Percentiles rank a stretch among this genome's conserved stretches.
Conservation (phyloP, 2,888 invertebrate species). For the Hypselothyrea guttata region DNA sequence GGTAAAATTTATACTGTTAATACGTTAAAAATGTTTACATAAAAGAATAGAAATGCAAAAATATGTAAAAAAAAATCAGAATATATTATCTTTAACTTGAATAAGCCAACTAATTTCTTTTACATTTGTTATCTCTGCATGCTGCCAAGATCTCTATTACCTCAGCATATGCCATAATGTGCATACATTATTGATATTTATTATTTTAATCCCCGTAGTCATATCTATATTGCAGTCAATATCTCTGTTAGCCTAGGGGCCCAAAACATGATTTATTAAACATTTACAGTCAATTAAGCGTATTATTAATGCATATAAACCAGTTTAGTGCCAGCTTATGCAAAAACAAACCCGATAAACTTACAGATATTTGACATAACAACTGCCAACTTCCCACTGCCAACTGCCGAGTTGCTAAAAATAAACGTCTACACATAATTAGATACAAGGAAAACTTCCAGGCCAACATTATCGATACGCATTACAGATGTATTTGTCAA, state of each 20-base stretch:
- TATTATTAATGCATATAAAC: slow-evolving; percentile 22
- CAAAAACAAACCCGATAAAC: slow-evolving; percentile 12
- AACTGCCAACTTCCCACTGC: too few species aligned
- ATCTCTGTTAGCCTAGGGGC: not conserved
- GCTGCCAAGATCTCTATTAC: too few species aligned
- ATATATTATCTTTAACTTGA: too few species aligned
- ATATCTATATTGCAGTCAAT: slow-evolving; percentile 1
- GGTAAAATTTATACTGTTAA: too few species aligned
- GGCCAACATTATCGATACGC: slow-evolving; percentile 19
- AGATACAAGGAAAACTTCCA: not conserved
- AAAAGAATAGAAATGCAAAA: too few species aligned
- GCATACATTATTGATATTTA: not conserved
- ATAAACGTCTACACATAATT: slow-evolving; percentile 28
- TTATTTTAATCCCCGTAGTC: slow-evolving; percentile 2
- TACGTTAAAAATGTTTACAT: too few species aligned
- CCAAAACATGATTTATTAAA: slow-evolving; percentile 16
- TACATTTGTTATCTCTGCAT: too few species aligned
- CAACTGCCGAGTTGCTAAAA: slow-evolving; percentile 20
- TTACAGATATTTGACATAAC: not conserved
- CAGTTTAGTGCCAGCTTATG: slow-evolving; percentile 46
- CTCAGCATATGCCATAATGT: not conserved
- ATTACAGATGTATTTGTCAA: slow-evolving; percentile 42
- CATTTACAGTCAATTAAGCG: slow-evolving; percentile 16
- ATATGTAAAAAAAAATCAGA: too few species aligned
- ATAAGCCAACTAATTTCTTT: too few species aligned